These are phyloP conservation scores for Synergus japonicus DNA, from an alignment of 2,888 invertebrate species.

Conservation along the genomic window DNA sequence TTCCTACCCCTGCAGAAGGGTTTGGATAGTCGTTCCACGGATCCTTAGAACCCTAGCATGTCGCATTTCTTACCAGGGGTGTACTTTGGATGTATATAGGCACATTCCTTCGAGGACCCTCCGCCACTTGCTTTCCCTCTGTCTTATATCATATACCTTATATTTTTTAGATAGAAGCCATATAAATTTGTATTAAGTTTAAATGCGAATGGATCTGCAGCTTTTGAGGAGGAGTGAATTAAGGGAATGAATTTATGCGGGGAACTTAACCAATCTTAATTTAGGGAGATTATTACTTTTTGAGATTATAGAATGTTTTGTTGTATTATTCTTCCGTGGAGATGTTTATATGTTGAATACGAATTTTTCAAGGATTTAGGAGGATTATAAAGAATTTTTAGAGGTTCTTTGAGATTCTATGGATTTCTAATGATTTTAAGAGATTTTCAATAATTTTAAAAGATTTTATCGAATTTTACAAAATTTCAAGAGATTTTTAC, in stretches of 20 bases:
- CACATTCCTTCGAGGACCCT: constrained; percentile 39
- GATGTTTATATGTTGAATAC: no score
- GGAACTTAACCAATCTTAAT: constrained; percentile 36
- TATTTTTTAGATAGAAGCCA: constrained; percentile 38
- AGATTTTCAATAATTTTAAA: no score
- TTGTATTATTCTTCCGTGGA: not conserved
- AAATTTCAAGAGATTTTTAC: no score
- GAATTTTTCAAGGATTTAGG: no score
- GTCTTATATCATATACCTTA: constrained; percentile 34
- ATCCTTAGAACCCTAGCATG: constrained; percentile 44
- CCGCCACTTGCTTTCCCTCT: constrained; percentile 9
- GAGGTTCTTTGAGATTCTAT: no score
- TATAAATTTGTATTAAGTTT: constrained; percentile 33
- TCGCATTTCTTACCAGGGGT: constrained; percentile 48
- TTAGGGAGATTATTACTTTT: constrained; percentile 35
- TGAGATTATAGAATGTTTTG: not conserved
- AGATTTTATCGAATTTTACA: no score
- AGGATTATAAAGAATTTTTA: no score
- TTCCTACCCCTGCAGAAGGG: constrained; percentile 69
- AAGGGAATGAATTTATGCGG: constrained; percentile 33
- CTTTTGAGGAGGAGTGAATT: constrained; percentile 26
- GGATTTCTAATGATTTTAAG: no score
- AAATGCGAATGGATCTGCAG: constrained; percentile 32
- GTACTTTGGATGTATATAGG: constrained; percentile 43
- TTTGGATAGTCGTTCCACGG: constrained; percentile 42